A percentile compares a stretch with the other conserved stretches of the same genome.
These are phyloP conservation scores for Oryzias curvinotus DNA, from an alignment of 2,113 vertebrate species.

Conservation along the genomic window DNA sequence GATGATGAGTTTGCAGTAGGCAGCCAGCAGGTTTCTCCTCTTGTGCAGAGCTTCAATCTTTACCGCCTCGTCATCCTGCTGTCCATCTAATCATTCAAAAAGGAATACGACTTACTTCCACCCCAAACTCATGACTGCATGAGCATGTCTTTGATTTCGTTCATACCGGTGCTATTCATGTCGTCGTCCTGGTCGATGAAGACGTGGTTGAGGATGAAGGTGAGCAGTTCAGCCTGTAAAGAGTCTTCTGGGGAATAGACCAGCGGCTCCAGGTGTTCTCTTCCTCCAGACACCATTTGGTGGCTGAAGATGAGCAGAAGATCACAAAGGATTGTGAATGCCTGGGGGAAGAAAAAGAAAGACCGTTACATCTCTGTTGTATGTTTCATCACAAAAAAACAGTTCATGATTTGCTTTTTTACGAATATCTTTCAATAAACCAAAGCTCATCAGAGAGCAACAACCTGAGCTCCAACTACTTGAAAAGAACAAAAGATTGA, in stretches of 20 bases:
- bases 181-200: constrained; percentile 99
- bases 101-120: not conserved
- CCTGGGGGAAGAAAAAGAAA: constrained; percentile 71
- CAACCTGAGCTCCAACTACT: too few species aligned
- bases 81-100: constrained; percentile 82
- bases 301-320: constrained; percentile 99
- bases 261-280: constrained; percentile 93
- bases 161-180: constrained; percentile 88
- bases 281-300: constrained; percentile 95
- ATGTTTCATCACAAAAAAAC: too few species aligned
- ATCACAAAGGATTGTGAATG: constrained; percentile 97
- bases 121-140: not conserved
- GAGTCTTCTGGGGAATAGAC: constrained; percentile 95
- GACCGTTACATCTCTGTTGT: too few species aligned
- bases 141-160: not conserved
- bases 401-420: too few species aligned
- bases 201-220: constrained; percentile 97
- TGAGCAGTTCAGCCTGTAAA: constrained; percentile 91
- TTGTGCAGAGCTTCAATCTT: constrained; percentile 99
- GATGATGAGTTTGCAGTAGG: constrained; percentile 98
- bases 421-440: too few species aligned
- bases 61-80: constrained; percentile 97
- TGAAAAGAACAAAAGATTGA: too few species aligned
- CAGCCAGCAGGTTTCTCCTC: constrained; percentile 96
- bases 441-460: too few species aligned